These are phyloP conservation scores for Ormyrus thymus DNA, from an alignment of 2,888 invertebrate genomes.

Conservation along the genomic window DNA sequence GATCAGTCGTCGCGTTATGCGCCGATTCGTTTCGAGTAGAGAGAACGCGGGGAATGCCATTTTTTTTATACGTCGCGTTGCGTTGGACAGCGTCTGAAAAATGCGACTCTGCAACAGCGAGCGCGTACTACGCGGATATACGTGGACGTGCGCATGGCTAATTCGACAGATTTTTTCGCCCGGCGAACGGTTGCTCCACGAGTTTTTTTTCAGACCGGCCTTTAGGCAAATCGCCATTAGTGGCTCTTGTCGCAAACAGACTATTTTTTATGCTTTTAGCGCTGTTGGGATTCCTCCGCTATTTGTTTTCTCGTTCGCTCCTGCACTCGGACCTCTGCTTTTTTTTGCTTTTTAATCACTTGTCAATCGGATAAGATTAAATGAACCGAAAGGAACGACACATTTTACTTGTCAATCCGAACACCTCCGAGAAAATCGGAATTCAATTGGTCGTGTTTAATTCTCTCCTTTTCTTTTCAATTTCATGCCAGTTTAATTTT, in stretches of 20 bases:
- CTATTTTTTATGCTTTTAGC: slow-evolving; percentile 20
- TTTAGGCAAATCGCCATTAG: slow-evolving; percentile 4
- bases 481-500: too few relatives aligned
- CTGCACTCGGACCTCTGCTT: background rate
- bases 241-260: slow-evolving; percentile 25
- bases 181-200: background rate
- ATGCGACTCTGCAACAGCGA: slow-evolving; percentile 56
- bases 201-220: background rate
- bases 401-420: too few relatives aligned
- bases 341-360: too few relatives aligned
- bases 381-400: too few relatives aligned
- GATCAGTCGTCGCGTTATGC: slow-evolving; percentile 25
- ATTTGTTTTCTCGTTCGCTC: background rate
- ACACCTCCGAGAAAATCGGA: too few relatives aligned
- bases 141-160: background rate
- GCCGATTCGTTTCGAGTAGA: slow-evolving; percentile 10
- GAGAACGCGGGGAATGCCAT: slow-evolving; percentile 18
- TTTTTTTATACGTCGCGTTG: slow-evolving; percentile 55
- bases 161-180: background rate
- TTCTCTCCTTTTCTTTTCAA: too few relatives aligned
- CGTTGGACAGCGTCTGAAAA: slow-evolving; percentile 65
- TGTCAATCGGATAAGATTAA: too few relatives aligned
- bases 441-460: too few relatives aligned
- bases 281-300: background rate
- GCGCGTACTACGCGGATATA: slow-evolving; percentile 13